Evolutionary conservation across 2,113 vertebrate species (phyloP).

Genomic region (Centropristis striata): DNA sequence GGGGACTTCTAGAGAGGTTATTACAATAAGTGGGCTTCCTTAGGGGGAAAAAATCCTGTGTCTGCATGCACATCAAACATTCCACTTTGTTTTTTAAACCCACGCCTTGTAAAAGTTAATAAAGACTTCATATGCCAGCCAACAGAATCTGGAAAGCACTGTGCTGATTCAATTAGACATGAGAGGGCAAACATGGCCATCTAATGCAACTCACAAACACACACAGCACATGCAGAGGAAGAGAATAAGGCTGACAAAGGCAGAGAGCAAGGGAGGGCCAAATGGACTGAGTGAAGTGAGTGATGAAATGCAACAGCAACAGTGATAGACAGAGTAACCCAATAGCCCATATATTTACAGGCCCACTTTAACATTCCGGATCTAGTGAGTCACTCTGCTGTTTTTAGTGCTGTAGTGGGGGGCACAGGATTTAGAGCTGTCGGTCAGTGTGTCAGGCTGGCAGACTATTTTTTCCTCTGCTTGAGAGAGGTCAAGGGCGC

Average conservation of each 20-base stretch:
- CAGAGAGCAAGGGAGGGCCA: background rate
- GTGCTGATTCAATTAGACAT: constrained; percentile 66
- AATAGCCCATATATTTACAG: constrained; percentile 74
- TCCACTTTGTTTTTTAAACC: constrained; percentile 38
- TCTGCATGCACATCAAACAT: constrained; percentile 68
- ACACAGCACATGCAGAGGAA: background rate
- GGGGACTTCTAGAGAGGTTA: constrained; percentile 38
- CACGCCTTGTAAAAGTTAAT: constrained; percentile 66
- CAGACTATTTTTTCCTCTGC: constrained; percentile 56
- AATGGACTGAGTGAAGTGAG: constrained; percentile 9
- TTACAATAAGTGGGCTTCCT: constrained; percentile 49
- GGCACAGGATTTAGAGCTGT: constrained; percentile 52
- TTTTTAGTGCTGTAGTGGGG: constrained; percentile 62
- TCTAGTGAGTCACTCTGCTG: constrained; percentile 65
- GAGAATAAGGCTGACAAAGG: background rate
- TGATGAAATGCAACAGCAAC: constrained; percentile 59
- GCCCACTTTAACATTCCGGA: constrained; percentile 70
- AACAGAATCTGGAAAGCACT: constrained; percentile 40
- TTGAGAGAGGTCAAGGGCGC: constrained; percentile 53
- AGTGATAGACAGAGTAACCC: constrained; percentile 67
- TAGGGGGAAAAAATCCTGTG: constrained; percentile 10
- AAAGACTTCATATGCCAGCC: constrained; percentile 58
- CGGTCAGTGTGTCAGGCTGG: constrained; percentile 67
- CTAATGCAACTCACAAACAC: constrained; percentile 35
- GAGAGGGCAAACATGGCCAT: constrained; percentile 18